These are phyloP conservation scores for Prionailurus viverrinus DNA, from an alignment of 2,113 vertebrate genomes.

Conservation along the genomic window DNA sequence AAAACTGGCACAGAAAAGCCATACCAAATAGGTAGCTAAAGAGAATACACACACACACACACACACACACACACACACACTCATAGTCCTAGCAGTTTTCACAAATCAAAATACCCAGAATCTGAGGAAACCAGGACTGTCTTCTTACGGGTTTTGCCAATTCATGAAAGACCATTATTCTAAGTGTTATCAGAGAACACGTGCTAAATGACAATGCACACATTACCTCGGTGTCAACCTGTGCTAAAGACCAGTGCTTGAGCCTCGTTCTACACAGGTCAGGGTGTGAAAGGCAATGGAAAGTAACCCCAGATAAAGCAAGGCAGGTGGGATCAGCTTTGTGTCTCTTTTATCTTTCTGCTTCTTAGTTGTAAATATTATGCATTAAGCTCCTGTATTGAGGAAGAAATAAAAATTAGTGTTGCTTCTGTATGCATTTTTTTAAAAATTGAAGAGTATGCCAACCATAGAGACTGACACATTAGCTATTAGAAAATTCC, in stretches of 20 bases:
- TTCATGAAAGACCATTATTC: not conserved
- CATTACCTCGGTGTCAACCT: not conserved
- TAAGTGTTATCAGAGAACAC: not conserved
- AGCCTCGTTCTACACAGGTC: not conserved
- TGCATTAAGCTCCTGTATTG: not conserved
- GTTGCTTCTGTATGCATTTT: not conserved
- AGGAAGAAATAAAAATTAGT: not conserved
- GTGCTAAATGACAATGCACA: not conserved
- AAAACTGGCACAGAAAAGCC: conserved; percentile 16
- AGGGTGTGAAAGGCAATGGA: not conserved
- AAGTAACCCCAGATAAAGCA: not conserved
- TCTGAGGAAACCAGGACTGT: conserved; percentile 8
- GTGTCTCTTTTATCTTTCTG: conserved; percentile 22
- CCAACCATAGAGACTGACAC: not conserved
- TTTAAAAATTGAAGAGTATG: not conserved
- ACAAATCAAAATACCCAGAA: conserved; percentile 26
- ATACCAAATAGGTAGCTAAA: not conserved
- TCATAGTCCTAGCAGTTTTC: not conserved
- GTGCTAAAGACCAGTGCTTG: not conserved
- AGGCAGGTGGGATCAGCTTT: not conserved
- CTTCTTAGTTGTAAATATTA: conserved; percentile 17
- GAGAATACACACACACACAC: not conserved
- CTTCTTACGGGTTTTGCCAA: conserved; percentile 31
- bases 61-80: not conserved
- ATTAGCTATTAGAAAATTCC: not conserved